Base-by-base conservation (phyloP, 2,797 vertebrate genomes). In the Eutrigla gurnardus region DNA sequence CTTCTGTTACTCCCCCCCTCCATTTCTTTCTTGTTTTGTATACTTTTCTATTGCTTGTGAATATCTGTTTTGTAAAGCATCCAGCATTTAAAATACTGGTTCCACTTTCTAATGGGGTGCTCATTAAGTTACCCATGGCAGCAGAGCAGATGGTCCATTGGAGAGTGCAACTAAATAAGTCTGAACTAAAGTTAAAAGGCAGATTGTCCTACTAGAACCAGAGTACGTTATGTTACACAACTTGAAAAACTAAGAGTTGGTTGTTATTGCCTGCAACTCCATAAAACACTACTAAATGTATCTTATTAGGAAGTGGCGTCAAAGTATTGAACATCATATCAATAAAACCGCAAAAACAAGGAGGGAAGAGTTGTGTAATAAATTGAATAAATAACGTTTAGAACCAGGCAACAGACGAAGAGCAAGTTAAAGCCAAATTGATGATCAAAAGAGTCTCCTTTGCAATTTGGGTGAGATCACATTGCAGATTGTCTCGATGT, bases 381-480 rank as follows among this genome's bases (percentile, higher is more conserved):
- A 13, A 14, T 39, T 33, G 13, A 2, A 13, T 53, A 15, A n/a
- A 1, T 49, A 39, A 69, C 15, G 25, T 25, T 25, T 25, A 45
- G 39, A n/a, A 4, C 25, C 3, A 57, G 50, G n/a, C 2, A 32
- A 36, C 39, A 37, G 6, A 54, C 18, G 70, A 45, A 4, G 14
- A 47, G 9, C 25, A 18, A 35, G 15, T 36, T 10, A 47, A 65
- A 40, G 5, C 4, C 9, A 57, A 1, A 57, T 37, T 60, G 25
- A 25, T 58, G 15, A 46, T 53, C 40, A 76, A 49, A 60, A 46
- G 42, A 49, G 36, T 55, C 35, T 52, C 39, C 15, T 53, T 35
- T 67, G 15, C 46, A 59, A 7, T 76, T 73, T n/a, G 33, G 47
- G 39, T 55, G 17, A 59, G 74, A 80, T 55, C 11, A 37, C 42